Evolutionary conservation across 1,140 invertebrate genomes (phyloP), one percentile per base, ranked within the genome.

Genomic region (Panagrolaimus sp.): DNA sequence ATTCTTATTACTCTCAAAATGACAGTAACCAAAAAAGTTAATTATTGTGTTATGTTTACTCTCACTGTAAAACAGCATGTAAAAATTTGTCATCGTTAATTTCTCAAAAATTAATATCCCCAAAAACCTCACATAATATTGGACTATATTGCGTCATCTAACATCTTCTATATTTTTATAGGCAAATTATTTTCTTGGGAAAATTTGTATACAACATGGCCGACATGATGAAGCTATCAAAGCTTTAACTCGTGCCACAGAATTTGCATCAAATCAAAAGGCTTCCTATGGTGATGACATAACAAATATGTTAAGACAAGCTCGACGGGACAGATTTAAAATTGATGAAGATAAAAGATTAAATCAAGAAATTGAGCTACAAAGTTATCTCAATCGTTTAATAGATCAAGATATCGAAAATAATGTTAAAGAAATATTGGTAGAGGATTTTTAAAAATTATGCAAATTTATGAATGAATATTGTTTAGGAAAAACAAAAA

Each of bases 311-410:
- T 58, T 79, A 24, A 63, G 78, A 24, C 48, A 68, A 44, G 78
- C 79, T 8, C 43, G 73, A 21, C 12, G 77, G 45, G 79, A 81
- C 63, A 73, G 77, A 24, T 79, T 79, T 65, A 73, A 79, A 24
- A 70, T 76, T n/a, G 78, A 79, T 66, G 78, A 79, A 65, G 74
- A 81, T 12, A 82, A 74, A 47, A 44, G 78, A 21, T 74, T 81
- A 14, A 69, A 43, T 21, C 79, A 79, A 65, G 78, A 79, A 63
- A 79, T 79, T 43, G 78, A 81, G 44, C 38, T 79, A 9, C 78
- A 79, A 68, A 65, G 69, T 32, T 79, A 79, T 48, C 26, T 79
- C 15, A 79, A 79, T 48, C 17, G 55, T 15, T 62, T 79, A 43
- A 81, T 79, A 12, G 75, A 81, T 63, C 75, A 81, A 1, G 77